Evolutionary conservation across 2,113 vertebrate genomes (phyloP).

Genomic region (Aspiorhynchus laticeps): DNA sequence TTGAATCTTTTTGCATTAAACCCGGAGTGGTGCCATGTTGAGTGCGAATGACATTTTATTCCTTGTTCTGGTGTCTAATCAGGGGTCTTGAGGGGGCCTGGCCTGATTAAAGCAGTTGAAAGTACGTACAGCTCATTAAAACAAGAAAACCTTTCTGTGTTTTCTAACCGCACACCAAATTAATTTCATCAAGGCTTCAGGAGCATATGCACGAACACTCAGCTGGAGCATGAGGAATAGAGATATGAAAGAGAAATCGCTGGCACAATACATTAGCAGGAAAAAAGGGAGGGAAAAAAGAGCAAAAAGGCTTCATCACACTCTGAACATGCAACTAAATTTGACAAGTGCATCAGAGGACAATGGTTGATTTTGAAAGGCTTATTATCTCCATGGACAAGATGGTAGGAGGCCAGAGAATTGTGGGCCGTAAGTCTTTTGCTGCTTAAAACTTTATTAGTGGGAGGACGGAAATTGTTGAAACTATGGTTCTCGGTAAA

Average conservation of each 20-base stretch:
- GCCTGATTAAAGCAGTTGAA: background rate
- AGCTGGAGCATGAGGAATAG: constrained; percentile 13
- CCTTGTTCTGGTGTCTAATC: constrained; percentile 5
- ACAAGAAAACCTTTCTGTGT: background rate
- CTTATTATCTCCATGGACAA: constrained; percentile 40
- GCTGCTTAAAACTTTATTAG: constrained; percentile 33
- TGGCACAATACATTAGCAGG: constrained; percentile 5
- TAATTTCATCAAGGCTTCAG: background rate
- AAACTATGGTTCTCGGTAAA: background rate
- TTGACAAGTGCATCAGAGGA: constrained; percentile 42
- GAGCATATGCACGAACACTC: background rate
- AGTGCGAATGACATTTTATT: constrained; percentile 22
- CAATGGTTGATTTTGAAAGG: constrained; percentile 36
- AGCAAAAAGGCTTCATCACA: constrained; percentile 21
- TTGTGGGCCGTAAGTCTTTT: constrained; percentile 22
- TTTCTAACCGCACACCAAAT: constrained; percentile 15
- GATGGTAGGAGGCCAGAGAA: constrained; percentile 21
- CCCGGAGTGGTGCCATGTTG: background rate
- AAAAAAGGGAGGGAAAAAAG: background rate
- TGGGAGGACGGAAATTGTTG: background rate
- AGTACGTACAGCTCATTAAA: background rate
- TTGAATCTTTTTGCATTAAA: constrained; percentile 20
- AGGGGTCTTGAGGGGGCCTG: background rate
- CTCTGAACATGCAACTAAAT: constrained; percentile 24
- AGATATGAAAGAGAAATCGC: constrained; percentile 21